A percentile compares a stretch with the other conserved stretches of the same genome.
Evolutionary conservation across 2,888 invertebrate genomes (phyloP).

Genomic region (Conchocele bisecta): DNA sequence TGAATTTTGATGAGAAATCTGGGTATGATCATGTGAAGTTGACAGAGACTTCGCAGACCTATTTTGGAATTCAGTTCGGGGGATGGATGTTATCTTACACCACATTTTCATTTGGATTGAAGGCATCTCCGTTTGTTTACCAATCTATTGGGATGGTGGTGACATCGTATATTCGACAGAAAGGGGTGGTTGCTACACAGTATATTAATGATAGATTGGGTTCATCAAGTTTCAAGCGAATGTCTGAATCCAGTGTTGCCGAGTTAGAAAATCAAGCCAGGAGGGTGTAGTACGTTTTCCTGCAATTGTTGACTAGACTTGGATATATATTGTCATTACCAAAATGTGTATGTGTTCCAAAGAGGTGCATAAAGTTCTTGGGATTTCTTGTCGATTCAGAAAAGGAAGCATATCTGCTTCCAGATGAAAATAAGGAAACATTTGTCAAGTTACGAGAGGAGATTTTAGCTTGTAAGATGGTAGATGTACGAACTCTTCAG

Average conservation of each 20-base stretch:
- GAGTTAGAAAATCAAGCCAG: neutral
- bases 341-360: neutral
- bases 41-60: neutral
- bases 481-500: constrained; percentile 11
- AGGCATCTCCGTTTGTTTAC: constrained; percentile 12
- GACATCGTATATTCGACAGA: neutral
- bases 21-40: constrained; percentile 9
- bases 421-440: neutral
- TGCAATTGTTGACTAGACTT: neutral
- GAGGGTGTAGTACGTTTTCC: neutral
- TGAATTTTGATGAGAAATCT: constrained; percentile 11
- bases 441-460: neutral
- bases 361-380: neutral
- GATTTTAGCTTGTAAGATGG: neutral
- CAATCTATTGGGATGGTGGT: constrained; percentile 9
- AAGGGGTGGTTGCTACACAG: neutral
- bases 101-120: constrained; percentile 10
- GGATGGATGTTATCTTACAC: constrained; percentile 3
- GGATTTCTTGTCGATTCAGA: constrained; percentile 7
- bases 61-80: constrained; percentile 19
- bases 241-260: neutral
- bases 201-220: constrained; percentile 18
- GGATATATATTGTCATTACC: neutral
- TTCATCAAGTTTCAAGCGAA: neutral
- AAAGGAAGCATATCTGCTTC: neutral